These are phyloP conservation scores for Catocala nupta DNA, from an alignment of 2,888 invertebrate genomes.

Conservation along the genomic window DNA sequence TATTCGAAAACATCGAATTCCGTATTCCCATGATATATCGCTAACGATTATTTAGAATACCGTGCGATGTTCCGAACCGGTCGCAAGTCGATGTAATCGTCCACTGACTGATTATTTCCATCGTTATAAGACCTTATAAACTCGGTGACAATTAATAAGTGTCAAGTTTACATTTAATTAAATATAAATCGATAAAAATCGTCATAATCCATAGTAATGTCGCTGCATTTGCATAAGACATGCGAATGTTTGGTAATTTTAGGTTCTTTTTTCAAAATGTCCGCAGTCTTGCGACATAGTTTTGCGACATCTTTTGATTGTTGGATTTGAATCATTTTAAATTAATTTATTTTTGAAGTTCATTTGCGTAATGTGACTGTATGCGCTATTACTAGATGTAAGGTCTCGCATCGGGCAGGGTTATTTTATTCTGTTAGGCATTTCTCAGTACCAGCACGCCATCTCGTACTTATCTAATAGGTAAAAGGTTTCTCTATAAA, in stretches of 20 bases:
- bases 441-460: no score
- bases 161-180: slow-evolving; percentile 81
- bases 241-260: slow-evolving; percentile 31
- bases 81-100: slow-evolving; percentile 71
- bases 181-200: slow-evolving; percentile 71
- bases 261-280: slow-evolving; percentile 33
- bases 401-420: no score
- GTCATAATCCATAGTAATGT: slow-evolving; percentile 59
- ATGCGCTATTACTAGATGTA: no score
- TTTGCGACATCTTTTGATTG: slow-evolving; percentile 22
- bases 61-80: slow-evolving; percentile 75
- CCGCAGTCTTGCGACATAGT: slow-evolving; percentile 23
- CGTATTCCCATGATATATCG: slow-evolving; percentile 66
- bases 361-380: not conserved
- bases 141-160: slow-evolving; percentile 79
- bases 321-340: slow-evolving; percentile 12
- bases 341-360: slow-evolving; percentile 14
- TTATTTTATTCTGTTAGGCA: no score
- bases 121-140: slow-evolving; percentile 74
- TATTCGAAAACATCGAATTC: slow-evolving; percentile 55
- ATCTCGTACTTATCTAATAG: no score
- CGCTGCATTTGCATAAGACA: slow-evolving; percentile 45
- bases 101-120: slow-evolving; percentile 69
- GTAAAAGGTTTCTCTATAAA: no score
- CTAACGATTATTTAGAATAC: slow-evolving; percentile 73